Evolutionary conservation across 2,888 invertebrate genomes (phyloP), one percentile per base, ranked within the genome.

Genomic region (Gibbula magus): DNA sequence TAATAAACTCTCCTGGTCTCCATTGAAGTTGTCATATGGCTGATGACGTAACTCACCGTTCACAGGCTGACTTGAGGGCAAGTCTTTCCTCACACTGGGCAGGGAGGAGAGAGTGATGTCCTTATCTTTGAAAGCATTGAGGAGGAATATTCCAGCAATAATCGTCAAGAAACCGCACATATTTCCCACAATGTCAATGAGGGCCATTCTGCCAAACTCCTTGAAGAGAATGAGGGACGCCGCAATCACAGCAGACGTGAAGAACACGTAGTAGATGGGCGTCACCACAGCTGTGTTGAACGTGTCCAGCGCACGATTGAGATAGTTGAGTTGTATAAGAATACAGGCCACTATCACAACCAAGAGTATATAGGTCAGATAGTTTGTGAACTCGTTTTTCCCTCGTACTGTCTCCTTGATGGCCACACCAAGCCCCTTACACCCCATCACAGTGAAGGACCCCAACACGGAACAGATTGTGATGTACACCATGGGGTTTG

Each of bases 221-320:
- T 96, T 95, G 91, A 97, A 98, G 2, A 99, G 94, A 90, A 99
- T 97, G 0, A 96, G 95, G 0, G 98, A 98, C 0, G 98, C 97
- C 29, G 96, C 94, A 84, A 99, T 96, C 7, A 98, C 99, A 90
- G 97, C 95, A 0, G 96, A 95, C 16, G 99, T 99, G 93, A 99
- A 99, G 94, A 98, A 96, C 0, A 99, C 99, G 94, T 99, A 99
- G 92, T 99, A 98, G 29, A 99, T 96, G 0, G 99, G 98, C 4
- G 98, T 99, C 0, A 99, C 99, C 89, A 99, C 95, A 85, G 96
- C 96, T 0, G 98, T 98, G 91, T 97, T 98, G 92, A 98, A 99
- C 76, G 97, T 95, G 92, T 99, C 99, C 83, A 99, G 93, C 0
- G 98, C 96, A 87, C 94, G 94, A 93, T 99, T 99, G 78, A 99